A percentile compares a stretch with the other conserved stretches of the same genome.
Evolutionary conservation across 2,797 vertebrate genomes (phyloP).

Genomic region (Dipus sagitta): DNA sequence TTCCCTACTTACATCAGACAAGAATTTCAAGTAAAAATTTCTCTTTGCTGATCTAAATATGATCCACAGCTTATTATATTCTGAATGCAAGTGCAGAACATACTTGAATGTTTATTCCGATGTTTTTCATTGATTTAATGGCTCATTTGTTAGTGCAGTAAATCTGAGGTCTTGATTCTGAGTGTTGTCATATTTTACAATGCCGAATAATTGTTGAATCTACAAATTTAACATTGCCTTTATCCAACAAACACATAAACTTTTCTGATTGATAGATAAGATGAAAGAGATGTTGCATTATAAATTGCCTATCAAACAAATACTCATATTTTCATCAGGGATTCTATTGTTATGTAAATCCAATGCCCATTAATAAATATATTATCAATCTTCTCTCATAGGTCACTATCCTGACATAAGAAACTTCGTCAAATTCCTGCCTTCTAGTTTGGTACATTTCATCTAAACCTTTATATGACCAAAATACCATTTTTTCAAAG

Average conservation of each 20-base stretch:
- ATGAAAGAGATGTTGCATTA: neutral
- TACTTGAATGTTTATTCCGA: slow-evolving; percentile 3
- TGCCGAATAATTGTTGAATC: neutral
- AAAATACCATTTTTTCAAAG: neutral
- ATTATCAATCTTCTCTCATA: neutral
- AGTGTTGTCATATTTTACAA: neutral
- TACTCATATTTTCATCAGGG: neutral
- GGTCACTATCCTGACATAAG: neutral
- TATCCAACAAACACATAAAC: slow-evolving; percentile 51
- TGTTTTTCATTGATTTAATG: neutral
- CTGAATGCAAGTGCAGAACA: neutral
- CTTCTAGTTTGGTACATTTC: neutral
- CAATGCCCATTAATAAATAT: neutral
- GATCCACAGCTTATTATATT: neutral
- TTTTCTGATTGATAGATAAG: neutral
- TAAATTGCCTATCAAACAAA: slow-evolving; percentile 16
- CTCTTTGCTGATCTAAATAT: neutral
- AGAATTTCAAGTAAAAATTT: neutral
- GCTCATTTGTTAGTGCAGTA: neutral
- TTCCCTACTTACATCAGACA: neutral
- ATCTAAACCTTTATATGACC: neutral
- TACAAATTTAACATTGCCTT: neutral
- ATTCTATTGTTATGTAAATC: neutral
- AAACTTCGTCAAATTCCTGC: neutral
- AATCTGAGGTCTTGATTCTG: neutral